Evolutionary conservation across 1,140 invertebrate species (phyloP), one percentile per base, ranked within the genome.

Genomic region (Dolichoris vasculosae): DNA sequence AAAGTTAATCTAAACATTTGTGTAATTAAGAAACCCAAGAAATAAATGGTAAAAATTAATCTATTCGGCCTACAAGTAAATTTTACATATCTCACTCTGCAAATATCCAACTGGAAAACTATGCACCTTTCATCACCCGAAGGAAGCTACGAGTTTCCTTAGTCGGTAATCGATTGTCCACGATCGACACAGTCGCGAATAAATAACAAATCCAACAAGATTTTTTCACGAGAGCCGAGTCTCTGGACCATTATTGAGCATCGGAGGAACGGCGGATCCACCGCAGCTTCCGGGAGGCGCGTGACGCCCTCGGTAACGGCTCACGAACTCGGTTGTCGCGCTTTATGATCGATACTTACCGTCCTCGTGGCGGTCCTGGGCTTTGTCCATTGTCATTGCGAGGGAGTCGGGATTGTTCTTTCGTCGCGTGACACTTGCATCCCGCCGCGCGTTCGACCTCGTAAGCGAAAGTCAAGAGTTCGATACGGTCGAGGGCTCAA

Each of bases 401-500:
- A 67, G 30, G 1, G 1, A 2, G 11, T 0, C 11, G 6, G 26
- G 43, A 83, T 83, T 83, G 82, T 83, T 77, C 75, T 43, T 43
- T 67, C 59, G 63, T 71, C 63, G 76, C 83, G 64, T 79, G 76
- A 78, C 76, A 71, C 75, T 84, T 55, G 63, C 2, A 71, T 48
- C 46, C 69, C 9, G 43, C 2, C 30, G 43, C 48, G 2, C 38
- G n/a, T n/a, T n/a, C n/a, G n/a, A n/a, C n/a, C n/a, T n/a, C n/a
- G n/a, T n/a, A n/a, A n/a, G n/a, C n/a, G n/a, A 26, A n/a, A 67
- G 38, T 30, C 32, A 64, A 13, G 20, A 63, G 32, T 43, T 73
- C 38, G 69, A 73, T 43, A 73, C 69, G 38, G 11, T 17, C 43
- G 30, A 59, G 77, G 13, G 32, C 38, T 9, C 59, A n/a, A 63